These are phyloP conservation scores for Anguilla rostrata DNA, from an alignment of 2,113 vertebrate species.

Conservation along the genomic window DNA sequence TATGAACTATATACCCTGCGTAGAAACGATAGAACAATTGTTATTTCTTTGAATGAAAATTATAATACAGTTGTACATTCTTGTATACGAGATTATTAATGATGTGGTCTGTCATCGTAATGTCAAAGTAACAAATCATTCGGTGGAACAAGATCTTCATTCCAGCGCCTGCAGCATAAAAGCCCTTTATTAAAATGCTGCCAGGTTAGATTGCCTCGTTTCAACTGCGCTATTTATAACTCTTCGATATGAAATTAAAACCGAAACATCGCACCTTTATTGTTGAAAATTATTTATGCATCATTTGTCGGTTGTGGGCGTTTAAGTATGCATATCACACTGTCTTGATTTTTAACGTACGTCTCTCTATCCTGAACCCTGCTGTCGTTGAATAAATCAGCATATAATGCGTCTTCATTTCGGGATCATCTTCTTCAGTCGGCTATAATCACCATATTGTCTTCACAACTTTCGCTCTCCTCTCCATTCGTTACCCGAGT, in stretches of 20 bases:
- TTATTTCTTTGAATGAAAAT: too few relatives aligned
- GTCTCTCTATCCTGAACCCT: not conserved
- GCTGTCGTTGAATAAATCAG: too few relatives aligned
- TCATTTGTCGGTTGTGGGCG: not conserved
- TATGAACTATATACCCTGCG: too few relatives aligned
- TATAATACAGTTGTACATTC: too few relatives aligned
- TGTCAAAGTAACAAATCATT: not conserved
- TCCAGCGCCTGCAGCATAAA: not conserved
- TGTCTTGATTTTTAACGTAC: not conserved
- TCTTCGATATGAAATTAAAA: not conserved
- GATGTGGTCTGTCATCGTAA: not conserved
- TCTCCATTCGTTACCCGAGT: conserved; percentile 59
- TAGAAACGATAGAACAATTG: too few relatives aligned
- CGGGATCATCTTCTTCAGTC: too few relatives aligned
- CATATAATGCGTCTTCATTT: too few relatives aligned
- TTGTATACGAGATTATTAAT: too few relatives aligned
- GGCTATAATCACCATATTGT: conserved; percentile 30
- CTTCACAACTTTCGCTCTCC: conserved; percentile 42
- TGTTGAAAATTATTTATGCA: not conserved
- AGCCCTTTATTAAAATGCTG: not conserved
- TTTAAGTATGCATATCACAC: not conserved
- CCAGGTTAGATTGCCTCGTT: not conserved
- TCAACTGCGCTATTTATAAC: not conserved
- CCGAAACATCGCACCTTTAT: not conserved
- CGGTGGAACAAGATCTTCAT: not conserved